Conservation (phyloP, 2,888 invertebrate genomes). For the Pheosia tremula region DNA sequence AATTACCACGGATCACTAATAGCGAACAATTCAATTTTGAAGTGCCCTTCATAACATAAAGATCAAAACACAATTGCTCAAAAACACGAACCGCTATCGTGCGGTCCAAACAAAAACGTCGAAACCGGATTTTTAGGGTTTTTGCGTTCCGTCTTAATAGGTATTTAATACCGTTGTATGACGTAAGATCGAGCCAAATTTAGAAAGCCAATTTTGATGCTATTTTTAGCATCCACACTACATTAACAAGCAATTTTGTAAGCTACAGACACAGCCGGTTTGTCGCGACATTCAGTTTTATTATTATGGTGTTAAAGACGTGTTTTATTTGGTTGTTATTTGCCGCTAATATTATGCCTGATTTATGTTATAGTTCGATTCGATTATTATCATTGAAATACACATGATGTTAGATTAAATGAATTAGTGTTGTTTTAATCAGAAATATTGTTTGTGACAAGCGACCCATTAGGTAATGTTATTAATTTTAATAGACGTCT, state of each 20-base stretch:
- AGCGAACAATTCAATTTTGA: too few relatives aligned
- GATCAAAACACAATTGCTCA: neutral
- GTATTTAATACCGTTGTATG: constrained; percentile 33
- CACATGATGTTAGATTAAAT: too few relatives aligned
- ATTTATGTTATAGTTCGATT: too few relatives aligned
- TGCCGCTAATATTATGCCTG: neutral
- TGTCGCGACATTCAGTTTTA: constrained; percentile 11
- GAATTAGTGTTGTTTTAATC: too few relatives aligned
- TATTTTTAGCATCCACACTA: constrained; percentile 33
- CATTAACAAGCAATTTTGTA: constrained; percentile 25
- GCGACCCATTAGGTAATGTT: too few relatives aligned
- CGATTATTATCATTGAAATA: too few relatives aligned
- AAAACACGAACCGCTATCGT: neutral
- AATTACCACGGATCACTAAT: too few relatives aligned
- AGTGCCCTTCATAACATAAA: too few relatives aligned
- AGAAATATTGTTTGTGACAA: too few relatives aligned
- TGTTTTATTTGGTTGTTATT: neutral
- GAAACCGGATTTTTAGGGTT: neutral
- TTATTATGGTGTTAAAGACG: neutral
- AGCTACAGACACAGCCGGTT: neutral
- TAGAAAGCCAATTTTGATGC: constrained; percentile 33
- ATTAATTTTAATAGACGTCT: too few relatives aligned
- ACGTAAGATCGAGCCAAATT: constrained; percentile 38
- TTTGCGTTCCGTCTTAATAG: constrained; percentile 1
- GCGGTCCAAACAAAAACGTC: neutral